Conservation (phyloP, 2,888 invertebrate genomes). For the Arctia plantaginis region DNA sequence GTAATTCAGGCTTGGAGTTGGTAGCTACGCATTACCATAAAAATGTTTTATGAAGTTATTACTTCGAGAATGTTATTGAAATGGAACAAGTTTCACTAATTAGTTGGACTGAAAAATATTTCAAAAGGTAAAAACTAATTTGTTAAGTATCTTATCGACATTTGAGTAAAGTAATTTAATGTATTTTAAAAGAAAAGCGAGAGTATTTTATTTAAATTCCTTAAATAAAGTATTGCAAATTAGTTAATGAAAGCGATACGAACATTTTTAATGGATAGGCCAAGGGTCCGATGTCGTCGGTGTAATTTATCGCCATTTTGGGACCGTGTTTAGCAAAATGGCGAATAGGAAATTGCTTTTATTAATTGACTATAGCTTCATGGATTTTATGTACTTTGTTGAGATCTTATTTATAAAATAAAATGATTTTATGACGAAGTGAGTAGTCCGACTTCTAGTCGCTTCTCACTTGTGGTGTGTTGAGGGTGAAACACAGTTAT, state of each 20-base stretch:
- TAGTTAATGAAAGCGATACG: slow-evolving; percentile 54
- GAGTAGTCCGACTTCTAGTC: slow-evolving; percentile 85
- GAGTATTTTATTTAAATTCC: slow-evolving; percentile 23
- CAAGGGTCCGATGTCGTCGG: slow-evolving; percentile 76
- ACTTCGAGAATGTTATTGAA: slow-evolving; percentile 14
- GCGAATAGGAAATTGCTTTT: slow-evolving; percentile 48
- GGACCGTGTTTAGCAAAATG: slow-evolving; percentile 66
- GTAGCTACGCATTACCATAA: slow-evolving; percentile 8
- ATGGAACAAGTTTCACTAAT: slow-evolving; percentile 15
- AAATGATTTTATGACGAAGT: slow-evolving; percentile 74
- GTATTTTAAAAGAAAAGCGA: slow-evolving; percentile 23
- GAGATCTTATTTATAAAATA: slow-evolving; percentile 44
- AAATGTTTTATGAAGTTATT: slow-evolving; percentile 17
- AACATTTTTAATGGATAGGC: slow-evolving; percentile 81
- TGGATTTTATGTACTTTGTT: slow-evolving; percentile 54
- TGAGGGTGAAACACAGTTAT: slow-evolving; percentile 63
- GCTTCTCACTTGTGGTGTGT: slow-evolving; percentile 83
- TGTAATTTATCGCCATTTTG: slow-evolving; percentile 80
- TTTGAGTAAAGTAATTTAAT: slow-evolving; percentile 40
- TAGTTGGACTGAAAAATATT: slow-evolving; percentile 15
- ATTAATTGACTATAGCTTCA: slow-evolving; percentile 57
- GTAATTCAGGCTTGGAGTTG: slow-evolving; percentile 10
- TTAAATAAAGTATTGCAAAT: slow-evolving; percentile 27
- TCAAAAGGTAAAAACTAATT: slow-evolving; percentile 25
- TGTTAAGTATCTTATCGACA: slow-evolving; percentile 26